Evolutionary conservation across 1,140 invertebrate genomes (phyloP).

Genomic region (Telenomus remus): DNA sequence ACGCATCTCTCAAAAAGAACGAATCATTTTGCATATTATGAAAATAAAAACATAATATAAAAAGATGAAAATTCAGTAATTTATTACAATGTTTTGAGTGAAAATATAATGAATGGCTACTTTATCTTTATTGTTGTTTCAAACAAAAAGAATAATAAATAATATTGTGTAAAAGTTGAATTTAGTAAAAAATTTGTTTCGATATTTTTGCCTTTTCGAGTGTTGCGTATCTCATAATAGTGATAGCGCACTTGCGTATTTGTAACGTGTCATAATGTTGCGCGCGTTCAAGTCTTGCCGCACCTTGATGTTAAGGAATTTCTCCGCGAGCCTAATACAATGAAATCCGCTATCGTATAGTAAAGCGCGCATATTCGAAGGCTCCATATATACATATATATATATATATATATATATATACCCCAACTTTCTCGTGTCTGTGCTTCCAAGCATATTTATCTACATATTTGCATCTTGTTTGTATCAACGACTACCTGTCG

Average conservation of each 20-base stretch:
- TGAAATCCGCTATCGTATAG: slow-evolving; percentile 33
- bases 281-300: slow-evolving; percentile 48
- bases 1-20: neutral
- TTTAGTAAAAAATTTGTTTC: too few species aligned
- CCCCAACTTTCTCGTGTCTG: slow-evolving; percentile 44
- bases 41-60: too few species aligned
- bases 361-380: slow-evolving; percentile 48
- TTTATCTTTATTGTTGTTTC: too few species aligned
- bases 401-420: too few species aligned
- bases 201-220: too few species aligned
- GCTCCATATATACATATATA: too few species aligned
- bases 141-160: too few species aligned
- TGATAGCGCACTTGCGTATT: slow-evolving; percentile 42
- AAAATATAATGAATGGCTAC: too few species aligned
- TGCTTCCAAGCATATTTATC: slow-evolving; percentile 43
- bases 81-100: too few species aligned
- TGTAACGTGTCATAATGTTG: slow-evolving; percentile 52
- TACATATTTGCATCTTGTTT: slow-evolving; percentile 49
- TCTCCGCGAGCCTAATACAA: slow-evolving; percentile 48
- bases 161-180: too few species aligned
- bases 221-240: slow-evolving; percentile 30
- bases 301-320: slow-evolving; percentile 58
- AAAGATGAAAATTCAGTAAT: too few species aligned
- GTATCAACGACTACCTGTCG: slow-evolving; percentile 20
- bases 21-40: neutral